A percentile compares a stretch with the other conserved stretches of the same genome.
phyloP scores from a whole-genome alignment of 2,888 invertebrate genomes.

The Agriopis marginaria region DNA sequence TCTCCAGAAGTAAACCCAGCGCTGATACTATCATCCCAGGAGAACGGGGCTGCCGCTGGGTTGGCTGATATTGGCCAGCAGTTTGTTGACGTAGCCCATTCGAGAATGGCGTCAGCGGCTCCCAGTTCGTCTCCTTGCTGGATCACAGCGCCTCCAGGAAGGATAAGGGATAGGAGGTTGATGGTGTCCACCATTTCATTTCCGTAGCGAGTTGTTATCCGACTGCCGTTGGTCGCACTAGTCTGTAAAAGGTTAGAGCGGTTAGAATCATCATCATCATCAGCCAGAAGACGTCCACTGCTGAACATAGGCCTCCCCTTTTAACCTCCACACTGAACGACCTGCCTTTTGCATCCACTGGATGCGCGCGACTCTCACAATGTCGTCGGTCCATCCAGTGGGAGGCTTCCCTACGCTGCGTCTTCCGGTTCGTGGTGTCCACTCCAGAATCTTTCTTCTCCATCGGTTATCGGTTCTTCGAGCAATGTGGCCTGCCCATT shows the following conservation, averaged over 20 bases:
- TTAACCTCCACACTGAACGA: too few species aligned
- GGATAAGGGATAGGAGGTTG: slow-evolving; percentile 88
- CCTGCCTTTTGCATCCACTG: too few species aligned
- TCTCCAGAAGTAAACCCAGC: slow-evolving; percentile 82
- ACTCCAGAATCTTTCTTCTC: too few species aligned
- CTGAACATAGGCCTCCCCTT: too few species aligned
- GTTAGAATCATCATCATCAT: too few species aligned
- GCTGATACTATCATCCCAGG: slow-evolving; percentile 80
- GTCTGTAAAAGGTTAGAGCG: slow-evolving; percentile 61
- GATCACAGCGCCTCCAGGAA: slow-evolving; percentile 92
- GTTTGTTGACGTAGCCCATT: slow-evolving; percentile 74
- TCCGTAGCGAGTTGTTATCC: slow-evolving; percentile 88
- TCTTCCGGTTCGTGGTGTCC: too few species aligned
- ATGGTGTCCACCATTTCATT: slow-evolving; percentile 88
- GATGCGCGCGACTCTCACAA: too few species aligned
- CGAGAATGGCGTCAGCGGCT: slow-evolving; percentile 82
- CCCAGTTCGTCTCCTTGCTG: slow-evolving; percentile 94
- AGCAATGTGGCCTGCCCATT: too few species aligned
- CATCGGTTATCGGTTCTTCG: too few species aligned
- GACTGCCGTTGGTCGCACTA: slow-evolving; percentile 60
- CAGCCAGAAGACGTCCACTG: too few species aligned
- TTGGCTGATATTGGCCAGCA: slow-evolving; percentile 77
- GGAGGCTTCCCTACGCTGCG: too few species aligned
- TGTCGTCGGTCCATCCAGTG: too few species aligned
- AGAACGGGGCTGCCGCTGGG: slow-evolving; percentile 70